Evolutionary conservation across 1,140 invertebrate species (phyloP), one percentile per base, ranked within the genome.

Genomic region (Asobara japonica): DNA sequence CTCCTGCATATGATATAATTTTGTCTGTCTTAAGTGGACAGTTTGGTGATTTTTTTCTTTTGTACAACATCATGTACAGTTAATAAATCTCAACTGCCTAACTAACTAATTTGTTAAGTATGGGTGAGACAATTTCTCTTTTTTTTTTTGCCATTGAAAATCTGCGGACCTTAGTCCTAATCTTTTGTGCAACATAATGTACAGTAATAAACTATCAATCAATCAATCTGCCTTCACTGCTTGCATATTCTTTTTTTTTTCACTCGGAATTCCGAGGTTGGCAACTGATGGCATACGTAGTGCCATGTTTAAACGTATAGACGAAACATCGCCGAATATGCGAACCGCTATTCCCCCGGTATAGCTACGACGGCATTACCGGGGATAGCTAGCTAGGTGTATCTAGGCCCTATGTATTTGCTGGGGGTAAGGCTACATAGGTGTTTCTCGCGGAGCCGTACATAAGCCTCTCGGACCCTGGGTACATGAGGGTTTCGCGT

Each of bases 331-430:
- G 65, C 69, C 13, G 84, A 85, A 85, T 86, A 87, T 84, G 84
- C 82, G 83, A 82, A 83, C 80, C 84, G 82, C 85, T 86, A 86
- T 86, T 86, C 81, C 81, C 81, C 74, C 76, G 74, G 69, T 22
- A 65, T 74, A 75, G 75, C 76, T 76, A 79, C 83, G 82, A 84
- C 79, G 79, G 81, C 84, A 85, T 86, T 86, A 85, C 80, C 79
- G 82, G n/a, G 66, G 83, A 84, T 85, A 84, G n/a, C 79, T 77
- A 83, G 82, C 82, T 83, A 83, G 62, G 74, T 75, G 73, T 73
- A 78, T 72, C 69, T 77, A 74, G 75, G 27, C 61, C 72, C 74
- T 77, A 78, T 77, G 76, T 78, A 74, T 73, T 70, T 72, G 33
- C 18, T 38, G 66, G 31, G 62, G 27, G 41, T 41, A 64, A 65